Conservation (phyloP, 2,113 vertebrate genomes). For the Orthonyx spaldingii region DNA sequence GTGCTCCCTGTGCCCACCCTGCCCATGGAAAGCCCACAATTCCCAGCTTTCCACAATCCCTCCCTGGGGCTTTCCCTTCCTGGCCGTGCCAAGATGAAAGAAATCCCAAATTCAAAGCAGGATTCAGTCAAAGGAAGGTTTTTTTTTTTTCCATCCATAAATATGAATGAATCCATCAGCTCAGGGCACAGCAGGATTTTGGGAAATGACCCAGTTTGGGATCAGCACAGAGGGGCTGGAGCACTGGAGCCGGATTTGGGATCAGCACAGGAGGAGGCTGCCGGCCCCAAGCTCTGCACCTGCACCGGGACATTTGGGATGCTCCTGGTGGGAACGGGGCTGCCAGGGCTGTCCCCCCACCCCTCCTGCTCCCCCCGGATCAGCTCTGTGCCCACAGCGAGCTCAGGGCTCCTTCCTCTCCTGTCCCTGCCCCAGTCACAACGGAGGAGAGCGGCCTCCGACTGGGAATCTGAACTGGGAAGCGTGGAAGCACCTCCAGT, state of each 20-base stretch:
- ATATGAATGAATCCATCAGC: not conserved
- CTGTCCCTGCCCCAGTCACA: not conserved
- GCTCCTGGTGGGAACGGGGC: not conserved
- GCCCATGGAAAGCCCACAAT: fast-evolving
- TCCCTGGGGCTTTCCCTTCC: not conserved
- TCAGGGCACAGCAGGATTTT: not conserved
- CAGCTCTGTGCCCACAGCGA: not conserved
- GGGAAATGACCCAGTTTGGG: not conserved
- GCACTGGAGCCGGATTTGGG: not conserved
- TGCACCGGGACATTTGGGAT: not conserved
- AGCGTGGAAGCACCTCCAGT: not conserved
- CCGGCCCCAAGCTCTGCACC: not conserved
- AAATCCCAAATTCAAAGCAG: not conserved
- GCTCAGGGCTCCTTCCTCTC: fast-evolving
- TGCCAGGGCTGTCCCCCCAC: not conserved
- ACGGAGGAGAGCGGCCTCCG: not conserved
- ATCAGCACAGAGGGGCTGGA: not conserved
- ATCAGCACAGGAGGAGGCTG: not conserved
- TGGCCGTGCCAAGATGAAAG: not conserved
- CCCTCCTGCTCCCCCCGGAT: not conserved
- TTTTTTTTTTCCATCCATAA: not conserved
- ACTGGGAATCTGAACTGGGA: not conserved
- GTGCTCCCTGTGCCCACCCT: fast-evolving
- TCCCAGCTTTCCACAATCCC: not conserved
- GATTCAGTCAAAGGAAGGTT: not conserved